Percentiles rank a stretch among this genome's conserved stretches.
These are phyloP conservation scores for Leptatherina wallacei DNA, from an alignment of 2,797 vertebrate species.

Conservation along the genomic window DNA sequence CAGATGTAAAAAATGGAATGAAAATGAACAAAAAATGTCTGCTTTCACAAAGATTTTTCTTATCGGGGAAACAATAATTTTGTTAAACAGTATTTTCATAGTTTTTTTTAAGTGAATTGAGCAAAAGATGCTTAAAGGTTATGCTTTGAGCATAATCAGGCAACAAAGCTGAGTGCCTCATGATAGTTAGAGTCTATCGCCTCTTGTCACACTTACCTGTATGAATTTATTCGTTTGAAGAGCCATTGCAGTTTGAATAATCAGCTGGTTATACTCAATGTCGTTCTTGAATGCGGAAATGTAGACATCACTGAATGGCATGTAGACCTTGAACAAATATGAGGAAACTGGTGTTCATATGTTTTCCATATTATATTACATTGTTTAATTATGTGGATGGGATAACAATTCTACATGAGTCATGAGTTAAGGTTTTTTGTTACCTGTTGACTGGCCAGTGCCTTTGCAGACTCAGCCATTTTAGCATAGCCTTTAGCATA, in stretches of 20 bases:
- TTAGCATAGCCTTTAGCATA: conserved; percentile 92
- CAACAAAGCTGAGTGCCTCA: neutral
- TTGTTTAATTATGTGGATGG: neutral
- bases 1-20: neutral
- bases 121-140: neutral
- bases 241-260: conserved; percentile 89
- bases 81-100: neutral
- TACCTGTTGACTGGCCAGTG: conserved; percentile 90
- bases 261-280: conserved; percentile 89
- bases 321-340: conserved; percentile 86
- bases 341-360: conserved; percentile 4
- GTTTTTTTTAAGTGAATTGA: neutral
- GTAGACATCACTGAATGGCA: conserved; percentile 95
- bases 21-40: neutral
- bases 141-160: neutral
- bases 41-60: neutral
- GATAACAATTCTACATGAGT: neutral
- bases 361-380: neutral
- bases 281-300: conserved; percentile 92
- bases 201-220: conserved; percentile 83
- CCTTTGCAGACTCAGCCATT: conserved; percentile 93
- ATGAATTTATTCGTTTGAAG: conserved; percentile 97
- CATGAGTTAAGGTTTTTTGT: conserved; percentile 12
- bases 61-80: neutral
- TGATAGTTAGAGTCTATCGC: neutral